Evolutionary conservation across 2,113 vertebrate genomes (phyloP).

Genomic region (Dromiciops gliroides): DNA sequence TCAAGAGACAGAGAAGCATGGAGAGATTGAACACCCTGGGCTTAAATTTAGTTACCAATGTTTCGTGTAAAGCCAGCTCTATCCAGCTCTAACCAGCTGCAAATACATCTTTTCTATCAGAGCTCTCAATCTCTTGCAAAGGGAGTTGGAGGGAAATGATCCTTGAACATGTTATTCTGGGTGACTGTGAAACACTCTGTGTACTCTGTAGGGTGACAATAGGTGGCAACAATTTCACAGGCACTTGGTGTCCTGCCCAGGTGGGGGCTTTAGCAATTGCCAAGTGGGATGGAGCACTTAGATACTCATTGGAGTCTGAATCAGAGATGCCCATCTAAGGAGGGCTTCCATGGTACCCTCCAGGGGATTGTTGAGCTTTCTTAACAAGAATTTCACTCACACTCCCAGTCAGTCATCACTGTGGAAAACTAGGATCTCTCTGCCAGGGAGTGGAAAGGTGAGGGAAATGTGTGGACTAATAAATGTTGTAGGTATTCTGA

Average conservation of each 20-base stretch:
- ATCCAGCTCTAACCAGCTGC: slow-evolving; percentile 53
- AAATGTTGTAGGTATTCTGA: neutral
- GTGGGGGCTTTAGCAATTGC: neutral
- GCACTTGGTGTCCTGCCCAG: neutral
- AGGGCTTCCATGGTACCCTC: neutral
- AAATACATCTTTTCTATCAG: slow-evolving; percentile 71
- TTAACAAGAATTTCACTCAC: neutral
- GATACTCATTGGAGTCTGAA: neutral
- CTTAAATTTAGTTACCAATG: neutral
- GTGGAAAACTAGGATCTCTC: neutral
- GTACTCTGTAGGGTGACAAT: slow-evolving; percentile 57
- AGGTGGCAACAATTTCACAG: neutral
- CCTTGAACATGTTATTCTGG: slow-evolving; percentile 74
- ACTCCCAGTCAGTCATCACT: neutral
- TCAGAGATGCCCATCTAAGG: neutral
- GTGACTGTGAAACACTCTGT: slow-evolving; percentile 70
- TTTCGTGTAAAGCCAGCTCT: slow-evolving; percentile 55
- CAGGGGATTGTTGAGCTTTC: neutral
- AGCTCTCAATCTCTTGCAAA: slow-evolving; percentile 67
- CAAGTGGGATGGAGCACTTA: neutral
- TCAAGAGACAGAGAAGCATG: neutral
- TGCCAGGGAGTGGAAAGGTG: neutral
- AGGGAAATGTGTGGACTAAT: neutral
- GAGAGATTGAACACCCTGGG: neutral
- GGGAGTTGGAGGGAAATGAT: slow-evolving; percentile 78